Evolutionary conservation across 1,140 invertebrate genomes (phyloP), one percentile per base, ranked within the genome.

Genomic region (Druon quercuslanigerum): DNA sequence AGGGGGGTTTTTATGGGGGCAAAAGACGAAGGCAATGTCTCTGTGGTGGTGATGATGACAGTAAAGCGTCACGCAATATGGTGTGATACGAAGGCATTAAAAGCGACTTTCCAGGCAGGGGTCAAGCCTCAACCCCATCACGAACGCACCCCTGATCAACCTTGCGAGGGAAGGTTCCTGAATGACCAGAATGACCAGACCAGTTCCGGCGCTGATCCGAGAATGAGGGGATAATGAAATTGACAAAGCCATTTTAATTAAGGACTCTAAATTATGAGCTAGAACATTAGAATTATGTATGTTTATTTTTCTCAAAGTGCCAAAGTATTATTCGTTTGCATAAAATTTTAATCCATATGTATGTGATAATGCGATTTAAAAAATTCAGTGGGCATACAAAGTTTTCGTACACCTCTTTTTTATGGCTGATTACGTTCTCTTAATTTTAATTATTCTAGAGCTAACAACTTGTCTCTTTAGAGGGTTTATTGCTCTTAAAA

Each of bases 71-170:
- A 85, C 82, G 84, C 84, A 72, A 85, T 72, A 80, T 85, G 72
- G 82, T 85, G 84, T 85, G 84, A 82, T 85, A 85, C 72, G 50
- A 76, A 71, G 51, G 77, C 80, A 82, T 85, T 84, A 85, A 82
- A 74, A 60, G 57, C 16, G 57, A 60, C 57, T 66, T 66, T 66
- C 60, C 25, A 66, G 16, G 13, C n/a, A 66, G 25, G 60, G 60
- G 60, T 66, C 33, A 66, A 40, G 60, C 60, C 66, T 60, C 75
- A 76, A 71, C 71, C 77, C 73, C 56, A n/a, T 46, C 40, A 66
- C 25, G 50, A 25, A 19, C 46, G 66, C 72, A 73, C 72, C 54
- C 70, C 74, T 76, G 71, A 50, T 72, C 77, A 76, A 80, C 20
- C 77, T 77, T 75, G 60, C 54, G 51, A 74, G 20, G 71, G 33